phyloP scores from a whole-genome alignment of 2,888 invertebrate genomes.

The Pteria penguin region DNA sequence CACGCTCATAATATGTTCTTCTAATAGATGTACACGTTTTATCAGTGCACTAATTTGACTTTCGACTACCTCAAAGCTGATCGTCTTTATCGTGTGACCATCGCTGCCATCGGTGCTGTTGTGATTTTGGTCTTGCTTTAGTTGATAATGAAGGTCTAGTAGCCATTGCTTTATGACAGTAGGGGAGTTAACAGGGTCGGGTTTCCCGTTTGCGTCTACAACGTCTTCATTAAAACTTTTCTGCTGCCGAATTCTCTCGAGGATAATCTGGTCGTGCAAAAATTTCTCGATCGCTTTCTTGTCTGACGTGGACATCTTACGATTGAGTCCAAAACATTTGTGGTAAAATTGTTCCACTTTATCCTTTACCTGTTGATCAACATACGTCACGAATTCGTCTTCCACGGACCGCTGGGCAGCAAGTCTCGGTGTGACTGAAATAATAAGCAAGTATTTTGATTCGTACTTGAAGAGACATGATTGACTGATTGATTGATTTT shows the following conservation, averaged over 20 bases:
- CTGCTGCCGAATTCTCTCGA: constrained; percentile 10
- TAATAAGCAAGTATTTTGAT: neutral
- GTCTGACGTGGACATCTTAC: constrained; percentile 35
- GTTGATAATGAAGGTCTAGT: constrained; percentile 6
- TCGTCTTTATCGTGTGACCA: neutral
- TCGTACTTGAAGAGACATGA: too few species aligned
- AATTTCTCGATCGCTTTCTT: constrained; percentile 38
- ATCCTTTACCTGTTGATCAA: constrained; percentile 5
- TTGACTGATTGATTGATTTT: too few species aligned
- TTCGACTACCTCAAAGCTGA: constrained; percentile 16
- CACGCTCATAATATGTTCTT: constrained; percentile 30
- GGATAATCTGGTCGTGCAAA: constrained; percentile 26
- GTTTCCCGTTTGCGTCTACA: neutral
- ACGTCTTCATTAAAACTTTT: neutral
- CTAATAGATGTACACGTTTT: constrained; percentile 12
- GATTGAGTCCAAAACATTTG: constrained; percentile 33
- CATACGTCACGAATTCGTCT: neutral
- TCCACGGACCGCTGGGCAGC: constrained; percentile 5
- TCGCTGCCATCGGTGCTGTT: neutral
- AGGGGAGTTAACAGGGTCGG: neutral
- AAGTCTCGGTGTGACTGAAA: constrained; percentile 3
- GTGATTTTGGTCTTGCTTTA: neutral
- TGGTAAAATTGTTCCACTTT: constrained; percentile 28
- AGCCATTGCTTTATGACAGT: constrained; percentile 14
- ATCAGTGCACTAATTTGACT: constrained; percentile 11